Conservation (phyloP, 2,888 invertebrate genomes). For the Scotopteryx bipunctaria region DNA sequence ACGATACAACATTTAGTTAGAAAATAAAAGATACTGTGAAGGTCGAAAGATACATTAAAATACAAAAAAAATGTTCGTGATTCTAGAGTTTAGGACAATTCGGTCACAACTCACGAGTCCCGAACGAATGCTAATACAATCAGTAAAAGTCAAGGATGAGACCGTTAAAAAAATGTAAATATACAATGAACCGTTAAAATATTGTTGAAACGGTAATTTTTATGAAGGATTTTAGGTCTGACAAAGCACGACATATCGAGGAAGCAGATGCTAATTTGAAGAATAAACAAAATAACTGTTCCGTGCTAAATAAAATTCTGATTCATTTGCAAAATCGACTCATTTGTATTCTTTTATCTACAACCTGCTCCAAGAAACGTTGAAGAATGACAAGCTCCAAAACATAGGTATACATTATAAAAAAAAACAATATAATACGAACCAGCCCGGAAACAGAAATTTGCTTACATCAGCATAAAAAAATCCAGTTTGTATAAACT, state of each 20-base stretch:
- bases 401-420: too few species aligned
- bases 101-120: slow-evolving; percentile 50
- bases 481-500: too few species aligned
- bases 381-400: neutral
- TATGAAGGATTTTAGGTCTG: slow-evolving; percentile 42
- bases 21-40: slow-evolving; percentile 48
- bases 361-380: too few species aligned
- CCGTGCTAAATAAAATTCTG: slow-evolving; percentile 6
- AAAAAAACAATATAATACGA: too few species aligned
- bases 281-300: slow-evolving; percentile 20
- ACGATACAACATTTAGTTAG: slow-evolving; percentile 35
- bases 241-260: slow-evolving; percentile 34
- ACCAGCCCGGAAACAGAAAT: too few species aligned
- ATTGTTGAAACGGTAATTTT: slow-evolving; percentile 45
- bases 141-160: slow-evolving; percentile 57
- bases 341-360: neutral
- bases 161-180: slow-evolving; percentile 48
- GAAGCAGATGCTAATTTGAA: slow-evolving; percentile 34
- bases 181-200: slow-evolving; percentile 38
- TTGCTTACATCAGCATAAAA: too few species aligned
- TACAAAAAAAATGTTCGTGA: slow-evolving; percentile 63
- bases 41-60: slow-evolving; percentile 56
- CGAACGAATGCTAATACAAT: slow-evolving; percentile 61
- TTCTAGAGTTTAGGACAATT: slow-evolving; percentile 57
- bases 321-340: slow-evolving; percentile 9